Base-by-base conservation (phyloP, 2,113 vertebrate genomes). In the Pterocles burchelli region DNA sequence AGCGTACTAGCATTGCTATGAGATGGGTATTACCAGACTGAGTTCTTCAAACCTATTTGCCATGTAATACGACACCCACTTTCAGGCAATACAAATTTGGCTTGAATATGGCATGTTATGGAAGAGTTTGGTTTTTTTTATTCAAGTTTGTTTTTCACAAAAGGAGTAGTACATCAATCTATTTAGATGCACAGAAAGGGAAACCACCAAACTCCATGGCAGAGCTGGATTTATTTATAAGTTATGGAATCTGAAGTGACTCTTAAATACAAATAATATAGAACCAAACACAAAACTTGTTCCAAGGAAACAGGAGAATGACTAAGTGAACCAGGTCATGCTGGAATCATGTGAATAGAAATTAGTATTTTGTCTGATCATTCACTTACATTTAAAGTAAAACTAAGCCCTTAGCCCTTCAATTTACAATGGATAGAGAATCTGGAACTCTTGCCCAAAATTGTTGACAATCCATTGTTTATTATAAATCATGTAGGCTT, bases 201-300 rank as follows among this genome's bases (percentile, higher is more conserved):
- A 95, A 84, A 65, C 7, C 13, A 82, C 3, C 5, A 61, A 86
- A 36, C 10, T 61, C 31, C 4, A 0, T n/a, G 21, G 25, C 36
- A 94, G 45, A 90, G 87, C 24, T 65, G 2, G 13, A 38, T 94
- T 94, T 96, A 95, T 93, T 93, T 70, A 7, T 26, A 85, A 79
- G 29, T 90, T 70, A 83, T 8, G 29, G 52, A 83, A 91, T 67
- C 9, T 24, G 33, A 89, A 88, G 21, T 88, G 77, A 55, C 80
- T 22, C 8, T 71, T 80, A 48, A 89, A 80, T 71, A 90, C 16
- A 91, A 86, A 70, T 48, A 86, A 68, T 43, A 74, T 9, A 77
- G 63, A 95, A 80, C 81, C 16, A 96, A 89, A 86, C 51, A 87
- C 51, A 83, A 75, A 93, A 68, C 17, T 86, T 67, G 38, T 77